A percentile compares a stretch with the other conserved stretches of the same genome.
Conservation (phyloP, 2,797 vertebrate genomes). For the Syndactyla subalaris region DNA sequence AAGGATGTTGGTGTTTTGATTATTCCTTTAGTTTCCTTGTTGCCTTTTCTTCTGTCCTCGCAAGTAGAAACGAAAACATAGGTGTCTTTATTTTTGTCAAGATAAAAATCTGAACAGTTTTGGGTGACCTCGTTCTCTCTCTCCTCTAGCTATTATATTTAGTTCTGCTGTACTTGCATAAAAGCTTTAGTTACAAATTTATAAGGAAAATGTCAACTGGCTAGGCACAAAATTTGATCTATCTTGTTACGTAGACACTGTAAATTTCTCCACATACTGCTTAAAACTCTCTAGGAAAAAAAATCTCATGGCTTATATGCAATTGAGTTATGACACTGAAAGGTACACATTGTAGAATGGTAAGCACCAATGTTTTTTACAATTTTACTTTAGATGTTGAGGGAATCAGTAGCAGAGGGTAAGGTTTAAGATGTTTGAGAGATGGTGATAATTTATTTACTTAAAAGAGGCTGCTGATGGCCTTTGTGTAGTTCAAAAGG, state of each 20-base stretch:
- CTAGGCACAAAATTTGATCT: neutral
- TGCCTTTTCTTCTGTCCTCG: neutral
- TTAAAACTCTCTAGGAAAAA: neutral
- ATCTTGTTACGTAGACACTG: neutral
- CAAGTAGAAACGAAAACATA: neutral
- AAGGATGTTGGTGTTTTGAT: neutral
- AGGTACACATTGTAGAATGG: neutral
- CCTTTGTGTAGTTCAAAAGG: neutral
- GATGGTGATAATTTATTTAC: neutral
- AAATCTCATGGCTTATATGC: neutral
- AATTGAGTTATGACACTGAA: neutral
- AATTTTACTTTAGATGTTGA: neutral
- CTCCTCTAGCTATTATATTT: slow-evolving; percentile 7
- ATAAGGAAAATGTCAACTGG: neutral
- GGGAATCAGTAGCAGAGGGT: neutral
- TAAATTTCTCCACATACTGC: neutral
- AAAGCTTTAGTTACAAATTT: slow-evolving; percentile 41
- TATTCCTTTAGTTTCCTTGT: neutral
- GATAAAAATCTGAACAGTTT: neutral
- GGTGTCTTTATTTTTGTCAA: neutral
- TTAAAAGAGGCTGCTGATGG: neutral
- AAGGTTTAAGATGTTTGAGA: neutral
- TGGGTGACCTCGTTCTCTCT: slow-evolving; percentile 34
- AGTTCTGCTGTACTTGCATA: slow-evolving; percentile 26
- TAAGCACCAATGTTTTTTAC: neutral